Evolutionary conservation across 2,888 invertebrate species (phyloP).

Genomic region (Polydrusus tereticollis): DNA sequence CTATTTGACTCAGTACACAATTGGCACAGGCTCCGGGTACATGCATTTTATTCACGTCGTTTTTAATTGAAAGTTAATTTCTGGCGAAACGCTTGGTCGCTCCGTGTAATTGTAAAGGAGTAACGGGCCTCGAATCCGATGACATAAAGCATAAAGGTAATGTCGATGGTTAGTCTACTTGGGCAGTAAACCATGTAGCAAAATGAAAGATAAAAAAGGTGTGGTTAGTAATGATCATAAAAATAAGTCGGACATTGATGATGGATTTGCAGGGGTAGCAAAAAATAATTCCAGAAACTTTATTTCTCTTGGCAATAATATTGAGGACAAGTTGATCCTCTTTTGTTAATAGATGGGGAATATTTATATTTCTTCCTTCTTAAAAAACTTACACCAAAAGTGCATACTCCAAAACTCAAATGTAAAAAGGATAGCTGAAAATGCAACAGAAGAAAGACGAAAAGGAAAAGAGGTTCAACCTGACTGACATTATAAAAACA

Average conservation of each 20-base stretch:
- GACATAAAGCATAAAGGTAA: slow-evolving; percentile 45
- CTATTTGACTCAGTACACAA: slow-evolving; percentile 45
- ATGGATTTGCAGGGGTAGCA: neutral
- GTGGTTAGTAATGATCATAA: neutral
- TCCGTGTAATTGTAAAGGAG: slow-evolving; percentile 46
- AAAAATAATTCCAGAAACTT: no score
- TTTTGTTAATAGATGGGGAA: no score
- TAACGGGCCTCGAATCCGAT: slow-evolving; percentile 38
- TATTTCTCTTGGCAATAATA: neutral
- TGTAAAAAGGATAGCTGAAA: no score
- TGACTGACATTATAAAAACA: no score
- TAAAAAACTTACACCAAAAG: no score
- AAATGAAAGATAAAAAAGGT: slow-evolving; percentile 21
- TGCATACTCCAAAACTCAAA: no score
- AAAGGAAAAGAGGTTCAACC: no score
- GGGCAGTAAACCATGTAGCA: slow-evolving; percentile 21
- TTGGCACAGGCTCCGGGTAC: slow-evolving; percentile 47
- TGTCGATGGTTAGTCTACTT: slow-evolving; percentile 24
- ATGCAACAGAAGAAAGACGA: no score
- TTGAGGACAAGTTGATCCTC: no score
- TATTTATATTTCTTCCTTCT: no score
- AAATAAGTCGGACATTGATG: neutral
- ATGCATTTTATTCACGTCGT: slow-evolving; percentile 47
- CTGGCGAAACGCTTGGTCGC: slow-evolving; percentile 45
- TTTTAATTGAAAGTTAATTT: slow-evolving; percentile 52